Base-by-base conservation (phyloP, 1,140 invertebrate genomes). In the Pseudomyrmex concolor region DNA sequence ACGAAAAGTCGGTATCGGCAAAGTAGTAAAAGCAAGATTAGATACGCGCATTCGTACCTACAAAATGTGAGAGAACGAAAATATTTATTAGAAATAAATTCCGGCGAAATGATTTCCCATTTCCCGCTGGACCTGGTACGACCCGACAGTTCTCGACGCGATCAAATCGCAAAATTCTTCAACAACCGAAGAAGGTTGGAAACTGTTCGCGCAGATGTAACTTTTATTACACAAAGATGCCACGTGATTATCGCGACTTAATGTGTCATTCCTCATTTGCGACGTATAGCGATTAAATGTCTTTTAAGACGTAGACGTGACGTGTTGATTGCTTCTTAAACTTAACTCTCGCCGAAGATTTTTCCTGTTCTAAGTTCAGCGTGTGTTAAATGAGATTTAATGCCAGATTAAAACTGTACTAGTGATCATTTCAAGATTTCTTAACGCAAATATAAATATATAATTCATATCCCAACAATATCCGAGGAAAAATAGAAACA, bases 41-140 rank as follows among this genome's bases (percentile, higher is more conserved):
- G 63, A 78, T 68, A 70, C 5, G 25, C 43, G 34, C 54, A 9
- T 2, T 5, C 17, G 34, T 15, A 2, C 34, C 17, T 19, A 54
- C 43, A 48, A 3, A 43, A 19, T 70, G 64, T 43, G 25, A 12
- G 34, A 54, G 17, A 17, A n/a, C 76, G 15, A 59, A 60, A 70
- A 80, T 34, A 80, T 80, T 70, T 78, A 78, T 70, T 80, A 70
- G 66, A 62, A 70, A 80, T 80, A 80, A 80, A 60, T 13, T 1
- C 19, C 10, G 15, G 5, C 5, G 22, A 68, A 45, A 7, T 12
- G 34, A 34, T 34, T 34, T 34, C 34, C 34, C 34, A 34, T 34
- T 34, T 34, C 34, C 34, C 34, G 34, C 25, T 25, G 34, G 34
- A 0, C 7, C 0, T n/a, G n/a, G 34, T 34, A 34, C 34, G 34